phyloP scores from a whole-genome alignment of 2,888 invertebrate genomes.

The Calephelis perditalis region DNA sequence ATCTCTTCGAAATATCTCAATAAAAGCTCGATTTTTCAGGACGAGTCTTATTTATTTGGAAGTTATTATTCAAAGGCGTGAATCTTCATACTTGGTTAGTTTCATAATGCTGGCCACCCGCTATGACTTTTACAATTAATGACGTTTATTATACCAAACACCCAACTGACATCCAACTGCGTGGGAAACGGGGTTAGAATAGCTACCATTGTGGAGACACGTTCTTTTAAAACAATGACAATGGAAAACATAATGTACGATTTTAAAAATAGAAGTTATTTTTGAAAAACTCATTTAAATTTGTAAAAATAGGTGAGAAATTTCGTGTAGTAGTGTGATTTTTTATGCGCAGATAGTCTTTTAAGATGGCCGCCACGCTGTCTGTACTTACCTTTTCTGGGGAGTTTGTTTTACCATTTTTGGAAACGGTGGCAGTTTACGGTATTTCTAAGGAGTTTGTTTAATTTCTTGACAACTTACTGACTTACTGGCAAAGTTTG shows the following conservation, averaged over 20 bases:
- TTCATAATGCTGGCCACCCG: constrained; percentile 26
- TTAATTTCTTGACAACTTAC: too few species aligned
- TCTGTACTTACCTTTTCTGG: background rate
- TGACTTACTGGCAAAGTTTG: too few species aligned
- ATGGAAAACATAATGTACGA: background rate
- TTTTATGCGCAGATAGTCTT: constrained; percentile 2
- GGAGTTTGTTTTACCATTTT: too few species aligned
- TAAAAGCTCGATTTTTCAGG: too few species aligned
- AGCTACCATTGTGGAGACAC: constrained; percentile 31
- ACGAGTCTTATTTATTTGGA: too few species aligned
- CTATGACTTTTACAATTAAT: constrained; percentile 25
- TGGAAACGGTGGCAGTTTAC: too few species aligned
- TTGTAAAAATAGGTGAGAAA: constrained; percentile 15
- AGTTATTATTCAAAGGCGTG: too few species aligned
- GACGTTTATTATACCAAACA: constrained; percentile 26
- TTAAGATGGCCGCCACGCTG: constrained; percentile 19
- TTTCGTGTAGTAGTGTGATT: constrained; percentile 13
- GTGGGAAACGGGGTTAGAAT: constrained; percentile 29
- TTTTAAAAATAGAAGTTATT: constrained; percentile 8
- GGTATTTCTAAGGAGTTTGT: too few species aligned
- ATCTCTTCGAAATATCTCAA: too few species aligned
- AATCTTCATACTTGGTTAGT: constrained; percentile 8
- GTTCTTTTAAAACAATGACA: constrained; percentile 16
- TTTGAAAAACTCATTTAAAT: constrained; percentile 1
- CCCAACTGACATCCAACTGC: constrained; percentile 21